phyloP scores from a whole-genome alignment of 1,140 invertebrate species.

The Sarcophaga bullata region DNA sequence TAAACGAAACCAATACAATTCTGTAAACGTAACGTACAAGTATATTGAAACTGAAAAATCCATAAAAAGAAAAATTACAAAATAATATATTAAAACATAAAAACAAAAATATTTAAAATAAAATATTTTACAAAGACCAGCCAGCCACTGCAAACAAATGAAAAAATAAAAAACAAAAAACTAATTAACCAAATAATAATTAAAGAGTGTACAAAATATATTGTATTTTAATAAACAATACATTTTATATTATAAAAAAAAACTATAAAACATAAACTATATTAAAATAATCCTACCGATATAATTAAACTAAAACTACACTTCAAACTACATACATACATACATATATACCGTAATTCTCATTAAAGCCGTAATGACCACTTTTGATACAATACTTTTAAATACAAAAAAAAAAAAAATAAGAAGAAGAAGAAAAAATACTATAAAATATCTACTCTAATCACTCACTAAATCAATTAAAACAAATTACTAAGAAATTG shows the following conservation, averaged over 20 bases:
- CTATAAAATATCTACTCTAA: background rate
- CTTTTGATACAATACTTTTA: slow-evolving; percentile 3
- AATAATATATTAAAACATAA: background rate
- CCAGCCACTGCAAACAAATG: background rate
- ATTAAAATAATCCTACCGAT: background rate
- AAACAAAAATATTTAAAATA: background rate
- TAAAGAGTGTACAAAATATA: background rate
- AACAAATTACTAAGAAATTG: too few species aligned
- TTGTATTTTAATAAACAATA: background rate
- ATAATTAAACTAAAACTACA: background rate
- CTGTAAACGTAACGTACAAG: slow-evolving; percentile 16
- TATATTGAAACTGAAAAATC: background rate
- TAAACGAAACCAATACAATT: background rate
- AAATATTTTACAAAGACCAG: background rate
- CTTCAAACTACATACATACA: background rate
- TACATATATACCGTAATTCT: too few species aligned
- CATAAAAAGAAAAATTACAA: background rate
- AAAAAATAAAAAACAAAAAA: background rate
- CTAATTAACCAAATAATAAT: background rate
- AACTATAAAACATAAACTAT: background rate
- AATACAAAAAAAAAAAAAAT: background rate
- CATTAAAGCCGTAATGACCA: too few species aligned
- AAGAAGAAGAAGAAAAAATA: background rate
- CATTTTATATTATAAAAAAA: background rate
- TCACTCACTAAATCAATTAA: too few species aligned